Conservation (phyloP, 2,888 invertebrate species). For the Platycheirus albimanus region DNA sequence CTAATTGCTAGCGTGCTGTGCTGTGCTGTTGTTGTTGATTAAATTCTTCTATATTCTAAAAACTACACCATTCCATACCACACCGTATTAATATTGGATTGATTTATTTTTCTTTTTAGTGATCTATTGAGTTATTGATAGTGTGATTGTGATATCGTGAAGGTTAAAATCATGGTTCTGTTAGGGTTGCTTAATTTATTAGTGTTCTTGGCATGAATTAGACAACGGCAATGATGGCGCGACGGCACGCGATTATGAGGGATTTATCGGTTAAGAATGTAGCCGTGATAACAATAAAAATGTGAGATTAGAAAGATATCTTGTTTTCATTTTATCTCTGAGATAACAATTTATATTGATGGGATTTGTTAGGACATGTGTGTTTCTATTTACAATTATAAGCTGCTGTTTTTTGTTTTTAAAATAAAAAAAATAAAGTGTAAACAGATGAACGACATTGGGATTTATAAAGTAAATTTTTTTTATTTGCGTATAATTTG, state of each 20-base stretch:
- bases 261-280: not conserved
- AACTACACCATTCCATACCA: too few relatives aligned
- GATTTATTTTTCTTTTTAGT: conserved; percentile 13
- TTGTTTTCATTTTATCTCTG: not conserved
- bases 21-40: conserved; percentile 42
- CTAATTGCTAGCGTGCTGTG: conserved; percentile 56
- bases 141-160: not conserved
- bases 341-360: not conserved
- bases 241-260: conserved; percentile 16
- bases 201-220: conserved; percentile 61
- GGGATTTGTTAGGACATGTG: not conserved
- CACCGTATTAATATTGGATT: conserved; percentile 44
- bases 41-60: too few relatives aligned
- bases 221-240: conserved; percentile 7
- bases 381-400: not conserved
- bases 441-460: not conserved
- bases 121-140: conserved; percentile 33
- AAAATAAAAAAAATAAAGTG: not conserved
- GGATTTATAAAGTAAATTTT: too few relatives aligned
- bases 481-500: too few relatives aligned
- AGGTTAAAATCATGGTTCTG: conserved; percentile 3
- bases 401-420: not conserved
- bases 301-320: conserved; percentile 11
- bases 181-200: conserved; percentile 5
- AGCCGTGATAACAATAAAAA: conserved; percentile 14